Conservation (phyloP, 2,888 invertebrate species). For the Dryomyza anilis region DNA sequence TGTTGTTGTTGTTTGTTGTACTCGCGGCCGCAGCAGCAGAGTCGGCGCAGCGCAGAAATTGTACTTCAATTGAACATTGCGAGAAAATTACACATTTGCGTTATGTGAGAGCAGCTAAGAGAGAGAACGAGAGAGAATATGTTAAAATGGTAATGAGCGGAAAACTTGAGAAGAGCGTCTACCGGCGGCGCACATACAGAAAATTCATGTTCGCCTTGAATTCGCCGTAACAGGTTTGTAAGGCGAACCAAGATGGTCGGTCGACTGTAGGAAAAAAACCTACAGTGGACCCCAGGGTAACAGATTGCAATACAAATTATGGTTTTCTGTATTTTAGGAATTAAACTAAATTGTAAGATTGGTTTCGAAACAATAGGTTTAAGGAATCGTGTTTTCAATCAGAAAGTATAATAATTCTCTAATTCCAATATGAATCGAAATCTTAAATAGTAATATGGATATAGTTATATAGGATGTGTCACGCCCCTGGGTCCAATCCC, state of each 20-base stretch:
- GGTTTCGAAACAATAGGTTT: too few species aligned
- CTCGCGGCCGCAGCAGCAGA: background rate
- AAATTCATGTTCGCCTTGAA: constrained; percentile 17
- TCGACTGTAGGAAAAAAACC: too few species aligned
- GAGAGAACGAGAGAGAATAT: background rate
- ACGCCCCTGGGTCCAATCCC: too few species aligned
- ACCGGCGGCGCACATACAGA: constrained; percentile 2
- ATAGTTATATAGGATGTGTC: too few species aligned
- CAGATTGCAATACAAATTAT: too few species aligned
- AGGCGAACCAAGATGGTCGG: background rate
- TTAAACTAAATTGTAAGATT: too few species aligned
- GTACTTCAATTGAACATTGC: constrained; percentile 4
- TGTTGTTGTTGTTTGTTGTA: background rate
- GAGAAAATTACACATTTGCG: constrained; percentile 5
- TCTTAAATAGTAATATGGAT: too few species aligned
- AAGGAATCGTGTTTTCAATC: too few species aligned
- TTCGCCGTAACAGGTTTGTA: constrained; percentile 31
- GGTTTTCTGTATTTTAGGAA: too few species aligned
- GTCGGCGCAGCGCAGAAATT: background rate
- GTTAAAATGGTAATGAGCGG: background rate
- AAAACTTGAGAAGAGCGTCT: background rate
- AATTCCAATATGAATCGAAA: too few species aligned
- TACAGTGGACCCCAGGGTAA: too few species aligned
- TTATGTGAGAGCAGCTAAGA: background rate
- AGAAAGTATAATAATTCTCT: too few species aligned